These are phyloP conservation scores for Saimiri boliviensis DNA, from an alignment of 2,113 vertebrate genomes.

Conservation along the genomic window DNA sequence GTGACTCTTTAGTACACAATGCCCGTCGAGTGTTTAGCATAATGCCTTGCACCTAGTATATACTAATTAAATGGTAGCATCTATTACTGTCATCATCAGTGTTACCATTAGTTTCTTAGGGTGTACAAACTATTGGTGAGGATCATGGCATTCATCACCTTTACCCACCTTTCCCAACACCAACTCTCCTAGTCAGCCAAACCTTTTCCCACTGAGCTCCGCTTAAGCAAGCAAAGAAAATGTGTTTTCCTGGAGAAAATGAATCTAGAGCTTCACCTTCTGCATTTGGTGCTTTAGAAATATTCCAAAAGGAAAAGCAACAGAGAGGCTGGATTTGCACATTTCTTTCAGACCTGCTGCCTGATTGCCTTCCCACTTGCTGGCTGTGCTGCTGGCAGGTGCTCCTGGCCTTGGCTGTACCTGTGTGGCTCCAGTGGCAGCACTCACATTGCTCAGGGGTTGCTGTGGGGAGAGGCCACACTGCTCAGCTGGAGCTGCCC, in stretches of 20 bases:
- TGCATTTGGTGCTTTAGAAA: background rate
- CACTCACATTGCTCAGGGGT: background rate
- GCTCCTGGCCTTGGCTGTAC: background rate
- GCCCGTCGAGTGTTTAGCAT: accelerated
- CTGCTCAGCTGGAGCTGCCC: background rate
- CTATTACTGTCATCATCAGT: background rate
- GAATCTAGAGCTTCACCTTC: background rate
- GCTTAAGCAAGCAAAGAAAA: background rate
- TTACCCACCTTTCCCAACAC: background rate
- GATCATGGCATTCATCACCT: background rate
- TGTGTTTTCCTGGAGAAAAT: background rate
- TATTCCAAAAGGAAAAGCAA: background rate
- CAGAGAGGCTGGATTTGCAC: background rate
- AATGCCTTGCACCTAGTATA: background rate
- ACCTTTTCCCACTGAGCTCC: background rate
- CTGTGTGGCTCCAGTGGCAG: accelerated
- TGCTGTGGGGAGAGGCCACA: too few relatives aligned
- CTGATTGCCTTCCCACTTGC: background rate
- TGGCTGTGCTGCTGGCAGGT: accelerated
- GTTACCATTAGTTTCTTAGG: background rate
- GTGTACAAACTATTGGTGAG: background rate
- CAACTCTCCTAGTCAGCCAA: background rate
- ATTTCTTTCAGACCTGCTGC: background rate
- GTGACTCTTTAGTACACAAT: background rate
- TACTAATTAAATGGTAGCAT: background rate